Evolutionary conservation across 2,113 vertebrate species (phyloP).

Genomic region (Glaucidium brasilianum): DNA sequence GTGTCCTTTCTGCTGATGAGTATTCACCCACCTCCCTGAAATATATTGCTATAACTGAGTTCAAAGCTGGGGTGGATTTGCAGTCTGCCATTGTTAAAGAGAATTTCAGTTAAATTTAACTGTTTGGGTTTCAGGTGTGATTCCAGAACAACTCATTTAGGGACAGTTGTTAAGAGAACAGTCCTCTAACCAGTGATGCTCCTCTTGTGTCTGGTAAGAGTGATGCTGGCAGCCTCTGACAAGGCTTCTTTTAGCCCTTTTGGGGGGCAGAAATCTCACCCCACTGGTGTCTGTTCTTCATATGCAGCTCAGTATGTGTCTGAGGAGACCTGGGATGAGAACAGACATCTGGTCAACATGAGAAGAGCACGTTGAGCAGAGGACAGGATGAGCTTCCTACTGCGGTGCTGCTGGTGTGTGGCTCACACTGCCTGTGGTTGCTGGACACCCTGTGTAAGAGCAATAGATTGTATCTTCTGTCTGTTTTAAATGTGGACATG

Average conservation of each 20-base stretch:
- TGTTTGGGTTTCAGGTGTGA: background rate
- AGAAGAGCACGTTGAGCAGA: background rate
- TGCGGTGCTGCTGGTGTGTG: background rate
- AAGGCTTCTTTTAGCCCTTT: background rate
- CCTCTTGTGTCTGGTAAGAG: background rate
- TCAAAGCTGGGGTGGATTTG: background rate
- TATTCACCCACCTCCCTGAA: background rate
- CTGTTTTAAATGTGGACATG: background rate
- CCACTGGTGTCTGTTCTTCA: background rate
- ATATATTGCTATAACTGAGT: background rate
- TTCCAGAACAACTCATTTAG: background rate
- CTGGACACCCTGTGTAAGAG: background rate
- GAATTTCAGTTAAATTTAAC: background rate
- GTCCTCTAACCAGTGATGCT: background rate
- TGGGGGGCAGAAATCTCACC: background rate
- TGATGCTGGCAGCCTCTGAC: background rate
- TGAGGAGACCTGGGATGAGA: background rate
- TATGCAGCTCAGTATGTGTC: background rate
- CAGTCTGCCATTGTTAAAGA: background rate
- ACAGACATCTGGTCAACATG: background rate
- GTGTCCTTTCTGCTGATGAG: background rate
- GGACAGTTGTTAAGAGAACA: background rate
- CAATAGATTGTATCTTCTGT: background rate
- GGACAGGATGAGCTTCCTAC: background rate
- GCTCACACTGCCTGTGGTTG: background rate